phyloP scores from a whole-genome alignment of 2,888 invertebrate species.

The Andrena praecox region DNA sequence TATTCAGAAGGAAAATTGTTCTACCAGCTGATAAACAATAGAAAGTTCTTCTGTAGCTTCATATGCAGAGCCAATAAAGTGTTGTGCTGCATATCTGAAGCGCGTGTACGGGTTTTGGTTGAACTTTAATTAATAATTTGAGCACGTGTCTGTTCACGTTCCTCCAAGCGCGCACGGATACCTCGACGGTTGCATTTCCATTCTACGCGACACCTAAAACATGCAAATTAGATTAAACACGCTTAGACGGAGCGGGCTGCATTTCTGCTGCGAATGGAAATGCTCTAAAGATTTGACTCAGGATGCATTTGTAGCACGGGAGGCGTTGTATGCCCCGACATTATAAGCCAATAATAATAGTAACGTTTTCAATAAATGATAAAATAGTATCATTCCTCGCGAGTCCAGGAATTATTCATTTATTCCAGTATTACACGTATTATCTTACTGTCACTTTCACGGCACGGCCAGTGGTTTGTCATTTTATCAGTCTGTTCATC shows the following conservation, averaged over 20 bases:
- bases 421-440: too few relatives aligned
- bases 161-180: not conserved
- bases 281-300: constrained; percentile 57
- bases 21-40: too few relatives aligned
- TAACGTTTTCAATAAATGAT: not conserved
- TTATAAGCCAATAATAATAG: not conserved
- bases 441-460: too few relatives aligned
- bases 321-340: constrained; percentile 18
- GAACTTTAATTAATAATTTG: constrained; percentile 55
- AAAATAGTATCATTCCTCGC: not conserved
- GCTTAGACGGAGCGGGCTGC: constrained; percentile 42
- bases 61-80: not conserved
- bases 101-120: constrained; percentile 12
- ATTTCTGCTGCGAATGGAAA: constrained; percentile 54
- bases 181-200: constrained; percentile 50
- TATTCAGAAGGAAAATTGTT: too few relatives aligned
- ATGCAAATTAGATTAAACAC: constrained; percentile 61
- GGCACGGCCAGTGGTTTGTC: too few relatives aligned
- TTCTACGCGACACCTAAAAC: constrained; percentile 50
- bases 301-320: constrained; percentile 21
- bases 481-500: too few relatives aligned
- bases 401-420: too few relatives aligned
- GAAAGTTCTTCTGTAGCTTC: not conserved
- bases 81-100: constrained; percentile 3
- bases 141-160: constrained; percentile 43